Conservation (phyloP, 2,113 vertebrate genomes). For the Ahaetulla prasina region DNA sequence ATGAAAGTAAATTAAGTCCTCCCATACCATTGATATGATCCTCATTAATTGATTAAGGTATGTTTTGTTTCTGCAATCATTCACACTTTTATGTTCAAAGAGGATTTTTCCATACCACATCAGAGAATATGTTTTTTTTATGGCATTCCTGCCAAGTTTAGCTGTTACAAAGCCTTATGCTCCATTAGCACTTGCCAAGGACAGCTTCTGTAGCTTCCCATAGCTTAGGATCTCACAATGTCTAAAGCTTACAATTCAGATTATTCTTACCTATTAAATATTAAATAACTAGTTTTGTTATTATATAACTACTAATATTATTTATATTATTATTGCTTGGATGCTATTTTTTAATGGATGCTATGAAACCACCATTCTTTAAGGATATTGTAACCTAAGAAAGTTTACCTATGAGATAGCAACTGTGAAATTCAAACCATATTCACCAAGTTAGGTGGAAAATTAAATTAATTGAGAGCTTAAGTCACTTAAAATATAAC, state of each 20-base stretch:
- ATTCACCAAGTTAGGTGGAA: not conserved
- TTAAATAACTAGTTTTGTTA: conserved; percentile 43
- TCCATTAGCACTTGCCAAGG: not conserved
- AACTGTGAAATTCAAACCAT: not conserved
- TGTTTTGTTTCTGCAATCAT: not conserved
- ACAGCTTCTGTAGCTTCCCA: not conserved
- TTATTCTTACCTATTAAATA: not conserved
- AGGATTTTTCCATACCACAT: not conserved
- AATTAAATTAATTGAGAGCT: not conserved
- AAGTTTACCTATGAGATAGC: not conserved
- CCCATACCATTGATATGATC: not conserved
- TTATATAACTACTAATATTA: conserved; percentile 18
- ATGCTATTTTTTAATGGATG: not conserved
- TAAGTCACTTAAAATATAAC: not conserved
- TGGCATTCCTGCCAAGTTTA: not conserved
- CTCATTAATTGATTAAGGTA: not conserved
- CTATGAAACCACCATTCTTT: not conserved
- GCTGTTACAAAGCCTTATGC: not conserved
- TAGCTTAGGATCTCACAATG: not conserved
- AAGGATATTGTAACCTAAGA: rapidly evolving
- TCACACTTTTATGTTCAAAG: not conserved
- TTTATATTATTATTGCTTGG: not conserved
- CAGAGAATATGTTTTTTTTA: not conserved
- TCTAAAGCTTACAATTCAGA: not conserved
- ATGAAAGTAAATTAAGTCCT: not conserved